phyloP scores from a whole-genome alignment of 2,888 invertebrate species.

The Tubulanus polymorphus region DNA sequence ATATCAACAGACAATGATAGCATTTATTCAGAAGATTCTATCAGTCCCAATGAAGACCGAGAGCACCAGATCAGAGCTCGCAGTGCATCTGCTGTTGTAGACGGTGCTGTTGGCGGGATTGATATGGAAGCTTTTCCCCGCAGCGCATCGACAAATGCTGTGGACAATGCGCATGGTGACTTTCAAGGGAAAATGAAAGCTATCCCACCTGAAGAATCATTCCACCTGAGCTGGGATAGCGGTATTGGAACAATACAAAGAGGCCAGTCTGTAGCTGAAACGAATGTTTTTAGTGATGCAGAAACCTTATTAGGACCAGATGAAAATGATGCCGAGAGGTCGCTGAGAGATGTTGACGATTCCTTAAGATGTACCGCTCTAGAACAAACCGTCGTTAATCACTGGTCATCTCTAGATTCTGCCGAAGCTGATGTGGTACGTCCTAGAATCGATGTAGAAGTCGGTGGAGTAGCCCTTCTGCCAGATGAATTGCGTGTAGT shows the following conservation, averaged over 20 bases:
- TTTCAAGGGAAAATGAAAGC: background rate
- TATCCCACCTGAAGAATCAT: background rate
- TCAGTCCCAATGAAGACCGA: constrained; percentile 12
- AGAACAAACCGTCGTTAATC: too few species aligned
- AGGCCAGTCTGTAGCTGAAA: background rate
- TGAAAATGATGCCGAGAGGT: too few species aligned
- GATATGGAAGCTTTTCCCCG: background rate
- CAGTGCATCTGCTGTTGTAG: background rate
- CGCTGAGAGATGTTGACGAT: too few species aligned
- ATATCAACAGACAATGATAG: constrained; percentile 34
- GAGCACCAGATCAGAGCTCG: background rate
- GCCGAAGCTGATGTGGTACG: too few species aligned
- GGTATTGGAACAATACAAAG: background rate
- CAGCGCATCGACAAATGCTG: background rate
- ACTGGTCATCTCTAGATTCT: too few species aligned
- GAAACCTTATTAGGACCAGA: too few species aligned
- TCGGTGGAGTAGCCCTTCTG: too few species aligned
- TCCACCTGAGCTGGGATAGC: background rate
- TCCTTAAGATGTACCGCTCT: too few species aligned
- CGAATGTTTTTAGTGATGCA: too few species aligned
- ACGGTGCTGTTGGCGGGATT: background rate
- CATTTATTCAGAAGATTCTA: constrained; percentile 36
- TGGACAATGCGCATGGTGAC: background rate
- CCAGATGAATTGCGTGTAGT: too few species aligned
- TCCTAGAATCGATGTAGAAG: too few species aligned